Conservation (phyloP, 1,140 invertebrate species). For the Mesaphorura yosii region DNA sequence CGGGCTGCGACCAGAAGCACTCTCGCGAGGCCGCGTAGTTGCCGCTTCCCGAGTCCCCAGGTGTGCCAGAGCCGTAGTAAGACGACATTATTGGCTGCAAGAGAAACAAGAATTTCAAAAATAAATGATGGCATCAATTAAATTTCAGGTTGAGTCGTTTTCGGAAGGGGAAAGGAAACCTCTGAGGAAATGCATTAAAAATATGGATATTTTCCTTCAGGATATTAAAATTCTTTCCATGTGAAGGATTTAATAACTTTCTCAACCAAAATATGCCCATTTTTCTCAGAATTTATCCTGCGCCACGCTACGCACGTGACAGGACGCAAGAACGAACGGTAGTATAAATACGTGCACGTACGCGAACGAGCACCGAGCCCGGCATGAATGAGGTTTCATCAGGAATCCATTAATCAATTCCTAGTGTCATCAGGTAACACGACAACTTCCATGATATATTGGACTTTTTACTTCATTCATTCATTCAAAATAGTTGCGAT, state of each 20-base stretch:
- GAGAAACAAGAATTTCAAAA: neutral
- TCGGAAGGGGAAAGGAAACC: neutral
- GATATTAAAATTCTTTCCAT: neutral
- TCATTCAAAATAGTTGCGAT: neutral
- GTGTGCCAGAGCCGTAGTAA: slow-evolving; percentile 2
- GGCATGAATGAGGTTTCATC: neutral
- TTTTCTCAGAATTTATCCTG: neutral
- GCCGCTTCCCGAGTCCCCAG: slow-evolving; percentile 14
- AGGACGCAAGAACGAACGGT: too few species aligned
- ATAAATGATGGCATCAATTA: neutral
- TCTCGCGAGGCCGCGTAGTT: slow-evolving; percentile 24
- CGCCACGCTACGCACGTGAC: neutral
- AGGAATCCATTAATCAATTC: neutral
- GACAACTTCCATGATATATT: neutral
- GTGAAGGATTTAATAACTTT: neutral
- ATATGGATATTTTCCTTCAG: neutral
- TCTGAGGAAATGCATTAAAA: neutral
- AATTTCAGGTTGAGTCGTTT: neutral
- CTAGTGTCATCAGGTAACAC: too few species aligned
- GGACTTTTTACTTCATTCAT: neutral
- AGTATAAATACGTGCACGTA: too few species aligned
- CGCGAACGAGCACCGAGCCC: too few species aligned
- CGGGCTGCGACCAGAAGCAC: slow-evolving; percentile 20
- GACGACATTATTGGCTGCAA: slow-evolving; percentile 13
- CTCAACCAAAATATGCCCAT: neutral